phyloP scores from a whole-genome alignment of 2,113 vertebrate species.

The Neodon shergylaensis region DNA sequence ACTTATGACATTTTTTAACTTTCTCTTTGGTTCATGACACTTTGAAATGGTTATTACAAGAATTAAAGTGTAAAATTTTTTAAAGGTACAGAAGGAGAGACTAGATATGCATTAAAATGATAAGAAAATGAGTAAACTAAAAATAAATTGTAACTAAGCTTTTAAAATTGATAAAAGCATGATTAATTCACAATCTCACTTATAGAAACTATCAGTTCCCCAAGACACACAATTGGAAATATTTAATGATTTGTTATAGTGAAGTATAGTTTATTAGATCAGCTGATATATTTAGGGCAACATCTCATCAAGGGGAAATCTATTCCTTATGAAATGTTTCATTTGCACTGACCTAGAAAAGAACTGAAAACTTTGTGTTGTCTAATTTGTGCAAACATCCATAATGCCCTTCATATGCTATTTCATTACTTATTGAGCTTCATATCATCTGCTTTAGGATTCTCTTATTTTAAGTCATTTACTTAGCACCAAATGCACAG shows the following conservation, averaged over 20 bases:
- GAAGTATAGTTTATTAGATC: slow-evolving; percentile 19
- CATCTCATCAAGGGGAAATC: slow-evolving; percentile 4
- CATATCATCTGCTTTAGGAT: not conserved
- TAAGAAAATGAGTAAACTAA: not conserved
- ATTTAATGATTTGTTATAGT: slow-evolving; percentile 39
- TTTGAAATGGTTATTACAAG: not conserved
- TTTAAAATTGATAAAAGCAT: not conserved
- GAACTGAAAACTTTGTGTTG: not conserved
- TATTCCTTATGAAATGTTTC: not conserved
- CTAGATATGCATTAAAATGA: not conserved
- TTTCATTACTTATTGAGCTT: slow-evolving; percentile 49
- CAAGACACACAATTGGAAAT: not conserved
- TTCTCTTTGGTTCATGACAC: not conserved
- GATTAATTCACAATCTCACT: not conserved
- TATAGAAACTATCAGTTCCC: not conserved
- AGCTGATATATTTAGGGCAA: slow-evolving; percentile 6
- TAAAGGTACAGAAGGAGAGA: not conserved
- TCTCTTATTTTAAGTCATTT: slow-evolving; percentile 11
- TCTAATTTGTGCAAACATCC: slow-evolving; percentile 31
- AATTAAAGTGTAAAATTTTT: not conserved
- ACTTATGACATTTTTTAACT: not conserved
- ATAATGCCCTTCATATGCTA: not conserved
- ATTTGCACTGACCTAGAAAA: slow-evolving; percentile 53
- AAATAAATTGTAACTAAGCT: not conserved
- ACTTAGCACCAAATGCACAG: not conserved